Conservation (phyloP, 1,140 invertebrate species). For the Brachionus paranguensis region DNA sequence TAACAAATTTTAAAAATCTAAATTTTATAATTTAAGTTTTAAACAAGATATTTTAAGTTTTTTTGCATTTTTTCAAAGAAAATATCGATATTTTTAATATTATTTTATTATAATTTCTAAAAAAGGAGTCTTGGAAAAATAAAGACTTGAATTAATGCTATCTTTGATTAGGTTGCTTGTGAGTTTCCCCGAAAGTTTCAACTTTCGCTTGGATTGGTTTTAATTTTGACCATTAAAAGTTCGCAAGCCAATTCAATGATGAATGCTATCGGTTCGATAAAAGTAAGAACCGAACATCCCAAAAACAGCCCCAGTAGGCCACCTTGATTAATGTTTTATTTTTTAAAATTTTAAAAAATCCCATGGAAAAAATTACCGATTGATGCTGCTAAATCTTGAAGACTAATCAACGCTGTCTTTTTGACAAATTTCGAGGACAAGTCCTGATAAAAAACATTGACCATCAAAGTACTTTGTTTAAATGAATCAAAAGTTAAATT, state of each 20-base stretch:
- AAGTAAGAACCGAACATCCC: not conserved
- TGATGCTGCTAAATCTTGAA: not conserved
- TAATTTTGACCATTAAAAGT: not conserved
- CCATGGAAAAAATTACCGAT: not conserved
- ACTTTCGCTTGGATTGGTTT: no score
- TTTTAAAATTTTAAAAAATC: no score
- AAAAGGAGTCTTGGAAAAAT: no score
- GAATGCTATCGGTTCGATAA: not conserved
- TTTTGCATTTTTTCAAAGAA: no score
- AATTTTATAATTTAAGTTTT: no score
- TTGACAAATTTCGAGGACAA: not conserved
- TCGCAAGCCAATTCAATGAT: not conserved
- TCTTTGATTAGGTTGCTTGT: no score
- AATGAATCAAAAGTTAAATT: not conserved
- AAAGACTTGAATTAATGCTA: no score
- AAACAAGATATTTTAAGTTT: no score
- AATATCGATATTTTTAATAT: no score
- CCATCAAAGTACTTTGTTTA: not conserved
- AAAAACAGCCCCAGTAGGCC: not conserved
- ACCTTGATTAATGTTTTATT: not conserved
- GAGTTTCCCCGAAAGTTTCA: no score
- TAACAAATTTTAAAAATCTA: no score
- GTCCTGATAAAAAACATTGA: constrained; percentile 3
- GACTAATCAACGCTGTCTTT: not conserved
- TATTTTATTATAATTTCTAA: no score